These are phyloP conservation scores for Crocidura indochinensis DNA, from an alignment of 2,797 vertebrate genomes.

Conservation along the genomic window DNA sequence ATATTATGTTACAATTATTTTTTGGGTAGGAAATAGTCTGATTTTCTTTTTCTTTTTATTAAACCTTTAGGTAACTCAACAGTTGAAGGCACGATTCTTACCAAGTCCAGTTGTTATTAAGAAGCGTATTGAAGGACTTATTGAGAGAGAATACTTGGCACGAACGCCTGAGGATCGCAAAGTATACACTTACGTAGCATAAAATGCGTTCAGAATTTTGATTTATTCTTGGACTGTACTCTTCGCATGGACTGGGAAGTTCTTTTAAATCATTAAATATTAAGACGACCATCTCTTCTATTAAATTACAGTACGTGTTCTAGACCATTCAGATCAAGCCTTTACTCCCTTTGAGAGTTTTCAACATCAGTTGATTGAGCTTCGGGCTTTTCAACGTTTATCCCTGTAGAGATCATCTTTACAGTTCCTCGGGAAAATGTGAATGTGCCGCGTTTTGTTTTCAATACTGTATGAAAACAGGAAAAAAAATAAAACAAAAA, in stretches of 20 bases:
- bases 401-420: slow-evolving; percentile 97
- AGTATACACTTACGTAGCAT: slow-evolving; percentile 99
- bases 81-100: slow-evolving; percentile 97
- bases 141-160: slow-evolving; percentile 99
- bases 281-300: slow-evolving; percentile 93
- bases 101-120: slow-evolving; percentile 99
- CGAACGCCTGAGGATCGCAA: slow-evolving; percentile 99
- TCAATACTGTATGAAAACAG: slow-evolving; percentile 97
- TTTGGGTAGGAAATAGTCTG: slow-evolving; percentile 56
- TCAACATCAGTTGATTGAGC: slow-evolving; percentile 95
- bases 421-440: slow-evolving; percentile 99
- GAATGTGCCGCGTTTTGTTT: slow-evolving; percentile 97
- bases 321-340: slow-evolving; percentile 96
- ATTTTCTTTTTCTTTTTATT: slow-evolving; percentile 69
- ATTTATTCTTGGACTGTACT: slow-evolving; percentile 94
- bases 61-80: slow-evolving; percentile 96
- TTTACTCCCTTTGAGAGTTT: slow-evolving; percentile 95
- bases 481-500: slow-evolving; percentile 91
- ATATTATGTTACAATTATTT: slow-evolving; percentile 22
- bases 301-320: slow-evolving; percentile 94
- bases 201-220: slow-evolving; percentile 92
- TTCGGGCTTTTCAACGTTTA: slow-evolving; percentile 96
- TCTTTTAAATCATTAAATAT: slow-evolving; percentile 96
- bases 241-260: slow-evolving; percentile 98
- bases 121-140: slow-evolving; percentile 99